These are phyloP conservation scores for Epinephelus coioides DNA, from an alignment of 2,797 vertebrate genomes.

Conservation along the genomic window DNA sequence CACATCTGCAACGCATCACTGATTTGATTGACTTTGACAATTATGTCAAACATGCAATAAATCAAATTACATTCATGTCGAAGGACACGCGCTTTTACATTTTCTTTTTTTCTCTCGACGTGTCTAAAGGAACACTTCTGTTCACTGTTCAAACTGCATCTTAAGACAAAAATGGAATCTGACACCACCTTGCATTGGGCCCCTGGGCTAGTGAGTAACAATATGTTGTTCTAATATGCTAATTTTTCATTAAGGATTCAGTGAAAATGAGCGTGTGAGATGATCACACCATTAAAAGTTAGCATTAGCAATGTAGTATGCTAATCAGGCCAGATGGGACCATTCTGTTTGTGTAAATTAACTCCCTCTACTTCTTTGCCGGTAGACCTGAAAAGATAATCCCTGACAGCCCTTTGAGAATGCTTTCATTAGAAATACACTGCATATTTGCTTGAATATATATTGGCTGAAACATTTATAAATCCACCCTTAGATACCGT, in stretches of 20 bases:
- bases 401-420: constrained; percentile 52
- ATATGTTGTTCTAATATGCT: constrained; percentile 83
- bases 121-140: constrained; percentile 36
- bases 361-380: constrained; percentile 58
- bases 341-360: constrained; percentile 76
- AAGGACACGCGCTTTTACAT: constrained; percentile 37
- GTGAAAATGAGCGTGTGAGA: constrained; percentile 79
- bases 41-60: constrained; percentile 23
- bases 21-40: constrained; percentile 48
- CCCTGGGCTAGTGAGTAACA: constrained; percentile 74
- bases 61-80: constrained; percentile 42
- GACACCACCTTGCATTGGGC: constrained; percentile 69
- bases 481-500: not conserved
- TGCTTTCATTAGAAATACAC: constrained; percentile 32
- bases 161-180: constrained; percentile 67
- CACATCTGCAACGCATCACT: constrained; percentile 11
- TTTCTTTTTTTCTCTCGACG: not conserved
- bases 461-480: constrained; percentile 9
- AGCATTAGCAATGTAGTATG: constrained; percentile 80
- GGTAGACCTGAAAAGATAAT: constrained; percentile 58
- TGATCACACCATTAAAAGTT: constrained; percentile 85
- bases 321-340: constrained; percentile 83
- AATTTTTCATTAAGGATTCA: constrained; percentile 81
- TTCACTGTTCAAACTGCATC: constrained; percentile 58
- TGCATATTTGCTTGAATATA: constrained; percentile 20